These are phyloP conservation scores for Melanchra persicariae DNA, from an alignment of 2,888 invertebrate species.

Conservation along the genomic window DNA sequence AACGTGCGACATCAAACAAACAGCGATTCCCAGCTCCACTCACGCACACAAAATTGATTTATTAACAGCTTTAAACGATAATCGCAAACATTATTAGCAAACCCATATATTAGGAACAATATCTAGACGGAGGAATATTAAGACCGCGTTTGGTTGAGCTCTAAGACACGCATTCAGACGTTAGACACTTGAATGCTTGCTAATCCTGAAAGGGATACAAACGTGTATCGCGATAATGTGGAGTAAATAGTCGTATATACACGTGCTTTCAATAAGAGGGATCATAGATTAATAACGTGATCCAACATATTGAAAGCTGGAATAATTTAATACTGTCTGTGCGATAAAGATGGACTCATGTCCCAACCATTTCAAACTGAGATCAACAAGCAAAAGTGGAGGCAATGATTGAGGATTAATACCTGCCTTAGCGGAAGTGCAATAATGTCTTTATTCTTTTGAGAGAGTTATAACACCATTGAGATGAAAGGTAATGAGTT, in stretches of 20 bases:
- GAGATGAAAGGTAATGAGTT: no score
- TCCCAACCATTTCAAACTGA: no score
- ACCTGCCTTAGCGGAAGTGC: no score
- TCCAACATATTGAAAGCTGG: background rate
- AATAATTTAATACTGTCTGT: background rate
- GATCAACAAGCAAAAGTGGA: background rate
- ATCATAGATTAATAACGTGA: constrained; percentile 13
- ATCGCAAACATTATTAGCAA: constrained; percentile 54
- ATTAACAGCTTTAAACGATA: constrained; percentile 49
- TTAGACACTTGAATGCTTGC: constrained; percentile 49
- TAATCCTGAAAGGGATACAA: constrained; percentile 42
- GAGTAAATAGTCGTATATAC: constrained; percentile 5
- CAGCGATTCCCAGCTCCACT: constrained; percentile 29
- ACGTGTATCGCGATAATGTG: constrained; percentile 13
- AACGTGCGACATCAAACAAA: constrained; percentile 32
- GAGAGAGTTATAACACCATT: no score
- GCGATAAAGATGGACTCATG: no score
- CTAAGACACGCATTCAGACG: constrained; percentile 35
- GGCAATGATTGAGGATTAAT: no score
- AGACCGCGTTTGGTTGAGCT: constrained; percentile 48
- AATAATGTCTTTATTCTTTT: no score
- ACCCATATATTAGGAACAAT: constrained; percentile 58
- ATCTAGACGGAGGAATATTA: constrained; percentile 44
- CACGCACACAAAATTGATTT: constrained; percentile 55
- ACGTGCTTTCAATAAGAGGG: constrained; percentile 19